Evolutionary conservation across 2,888 invertebrate species (phyloP), one percentile per base, ranked within the genome.

Genomic region (Notodromas monacha): DNA sequence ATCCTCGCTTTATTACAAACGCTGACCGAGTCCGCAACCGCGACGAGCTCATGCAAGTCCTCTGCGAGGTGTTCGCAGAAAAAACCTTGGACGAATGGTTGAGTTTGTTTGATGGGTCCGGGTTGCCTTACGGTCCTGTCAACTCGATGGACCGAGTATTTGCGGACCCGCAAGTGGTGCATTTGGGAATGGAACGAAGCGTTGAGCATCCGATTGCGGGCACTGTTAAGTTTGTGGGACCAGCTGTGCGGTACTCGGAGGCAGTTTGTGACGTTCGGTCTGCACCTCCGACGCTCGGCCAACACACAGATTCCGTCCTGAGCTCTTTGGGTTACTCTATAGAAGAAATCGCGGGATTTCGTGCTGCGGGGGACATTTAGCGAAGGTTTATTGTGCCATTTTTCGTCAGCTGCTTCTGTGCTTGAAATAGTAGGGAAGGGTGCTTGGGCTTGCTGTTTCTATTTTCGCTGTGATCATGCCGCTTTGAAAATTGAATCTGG

Each of bases 111-210:
- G 60, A 66, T 33, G 61, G 61, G 12, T 63, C 65, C 2, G 54
- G 65, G 2, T 76, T 84, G 46, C 79, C 89, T 0, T 69, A 66
- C 42, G 86, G 81, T 0, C 79, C 81, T 0, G 63, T 92, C 3
- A 89, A 92, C 51, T 65, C 58, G 26, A 63, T 89, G 49, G 51
- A 60, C 36, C 64, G 76, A 50, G 74, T 73, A 0, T 89, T 89
- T 47, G 57, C 63, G 30, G 79, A 89, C 54, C 66, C 68, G 2
- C 89, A 89, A 50, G 62, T 86, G 0, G 57, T 35, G 32, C 56
- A 59, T 2, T 63, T 68, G 35, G 58, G 54, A n/a, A 44, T 76
- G 32, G 68, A 76, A 1, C 60, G 70, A 45, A 62, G 62, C 34
- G 38, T 76, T 36, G 45, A 55, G 0, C 74, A 81, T 49, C 56